These are phyloP conservation scores for Charina bottae DNA, from an alignment of 2,113 vertebrate species.

Conservation along the genomic window DNA sequence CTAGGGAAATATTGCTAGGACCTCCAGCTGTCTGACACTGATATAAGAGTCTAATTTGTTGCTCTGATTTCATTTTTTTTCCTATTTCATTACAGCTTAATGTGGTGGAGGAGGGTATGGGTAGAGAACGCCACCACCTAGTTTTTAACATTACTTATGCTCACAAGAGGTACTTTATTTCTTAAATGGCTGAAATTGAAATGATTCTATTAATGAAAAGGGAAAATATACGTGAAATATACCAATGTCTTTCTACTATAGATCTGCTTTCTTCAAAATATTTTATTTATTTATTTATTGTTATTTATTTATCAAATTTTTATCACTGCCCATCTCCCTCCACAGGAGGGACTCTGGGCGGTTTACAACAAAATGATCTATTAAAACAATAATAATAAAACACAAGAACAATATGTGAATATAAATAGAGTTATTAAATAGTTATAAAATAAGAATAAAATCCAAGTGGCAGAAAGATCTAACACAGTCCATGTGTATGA, in stretches of 20 bases:
- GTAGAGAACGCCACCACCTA: neutral
- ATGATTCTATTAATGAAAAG: neutral
- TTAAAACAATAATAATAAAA: too few relatives aligned
- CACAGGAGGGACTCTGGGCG: too few relatives aligned
- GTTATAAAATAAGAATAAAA: too few relatives aligned
- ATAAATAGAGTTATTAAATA: too few relatives aligned
- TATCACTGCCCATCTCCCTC: too few relatives aligned
- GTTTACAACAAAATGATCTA: too few relatives aligned
- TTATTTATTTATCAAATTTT: too few relatives aligned
- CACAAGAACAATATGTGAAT: too few relatives aligned
- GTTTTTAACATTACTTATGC: neutral
- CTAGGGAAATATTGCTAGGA: slow-evolving; percentile 16
- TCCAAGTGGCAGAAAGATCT: too few relatives aligned
- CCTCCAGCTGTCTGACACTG: neutral
- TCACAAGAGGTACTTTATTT: neutral
- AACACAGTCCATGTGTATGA: too few relatives aligned
- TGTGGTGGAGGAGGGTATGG: neutral
- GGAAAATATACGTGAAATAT: neutral
- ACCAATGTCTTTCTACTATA: neutral
- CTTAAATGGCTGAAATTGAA: slow-evolving; percentile 20
- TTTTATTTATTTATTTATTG: too few relatives aligned
- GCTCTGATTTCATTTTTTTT: neutral
- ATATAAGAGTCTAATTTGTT: neutral
- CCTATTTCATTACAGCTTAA: neutral
- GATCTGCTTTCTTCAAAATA: neutral